These are phyloP conservation scores for Crypturellus tataupa DNA, from an alignment of 2,797 vertebrate genomes.

Conservation along the genomic window DNA sequence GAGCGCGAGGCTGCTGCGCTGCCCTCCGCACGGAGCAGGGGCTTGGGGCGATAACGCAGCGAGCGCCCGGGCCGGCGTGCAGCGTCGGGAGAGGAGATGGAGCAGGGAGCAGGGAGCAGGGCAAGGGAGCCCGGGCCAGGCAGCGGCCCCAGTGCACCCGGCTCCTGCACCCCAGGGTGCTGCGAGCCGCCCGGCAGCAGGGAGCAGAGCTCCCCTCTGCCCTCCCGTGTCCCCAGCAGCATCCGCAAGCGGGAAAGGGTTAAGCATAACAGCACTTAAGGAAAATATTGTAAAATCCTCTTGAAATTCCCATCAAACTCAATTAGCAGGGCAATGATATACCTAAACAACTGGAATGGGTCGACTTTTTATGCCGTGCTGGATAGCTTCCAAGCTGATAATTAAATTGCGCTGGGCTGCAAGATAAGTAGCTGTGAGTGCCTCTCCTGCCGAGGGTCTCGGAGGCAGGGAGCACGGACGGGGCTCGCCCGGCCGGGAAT, in stretches of 20 bases:
- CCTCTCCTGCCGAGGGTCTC: neutral
- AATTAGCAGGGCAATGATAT: conserved; percentile 57
- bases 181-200: neutral
- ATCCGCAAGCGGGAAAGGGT: neutral
- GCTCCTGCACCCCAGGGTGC: no score
- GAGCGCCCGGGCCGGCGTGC: neutral
- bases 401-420: conserved; percentile 50
- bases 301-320: conserved; percentile 66
- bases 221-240: neutral
- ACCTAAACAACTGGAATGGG: conserved; percentile 52
- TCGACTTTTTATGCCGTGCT: conserved; percentile 36
- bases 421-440: neutral
- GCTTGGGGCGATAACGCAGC: no score
- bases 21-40: neutral
- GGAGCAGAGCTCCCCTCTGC: neutral
- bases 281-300: conserved; percentile 34
- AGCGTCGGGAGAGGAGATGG: neutral
- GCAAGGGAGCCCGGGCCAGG: no score
- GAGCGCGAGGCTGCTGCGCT: fast-evolving
- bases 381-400: conserved; percentile 56
- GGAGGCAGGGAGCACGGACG: neutral
- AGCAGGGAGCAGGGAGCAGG: no score
- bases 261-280: neutral
- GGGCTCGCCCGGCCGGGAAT: neutral
- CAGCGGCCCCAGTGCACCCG: no score